Base-by-base conservation (phyloP, 2,888 invertebrate species). In the Siphlonurus alternatus region DNA sequence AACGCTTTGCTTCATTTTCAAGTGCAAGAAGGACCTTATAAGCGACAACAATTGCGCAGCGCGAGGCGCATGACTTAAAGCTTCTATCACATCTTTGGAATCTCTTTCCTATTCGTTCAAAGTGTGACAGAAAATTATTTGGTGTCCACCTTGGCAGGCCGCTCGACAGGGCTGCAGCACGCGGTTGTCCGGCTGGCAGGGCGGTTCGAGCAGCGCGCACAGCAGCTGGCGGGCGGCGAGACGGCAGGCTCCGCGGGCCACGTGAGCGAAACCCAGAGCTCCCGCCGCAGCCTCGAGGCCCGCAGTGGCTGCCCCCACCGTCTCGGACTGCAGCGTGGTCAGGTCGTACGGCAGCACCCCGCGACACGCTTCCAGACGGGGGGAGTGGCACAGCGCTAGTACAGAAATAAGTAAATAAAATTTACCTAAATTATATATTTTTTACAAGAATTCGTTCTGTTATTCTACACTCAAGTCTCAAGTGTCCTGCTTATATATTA, bases 61-160 rank as follows among this genome's bases (percentile, higher is more conserved):
- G n/a, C n/a, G n/a, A n/a, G n/a, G n/a, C n/a, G n/a, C n/a, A n/a
- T n/a, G n/a, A n/a, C n/a, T n/a, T n/a, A n/a, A n/a, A n/a, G n/a
- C n/a, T n/a, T n/a, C n/a, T n/a, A n/a, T n/a, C n/a, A n/a, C n/a
- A n/a, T n/a, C n/a, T n/a, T n/a, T n/a, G n/a, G n/a, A n/a, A n/a
- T n/a, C n/a, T n/a, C n/a, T n/a, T n/a, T n/a, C n/a, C n/a, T n/a
- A n/a, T n/a, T n/a, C n/a, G n/a, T n/a, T n/a, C n/a, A n/a, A n/a
- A n/a, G n/a, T n/a, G n/a, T n/a, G n/a, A n/a, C n/a, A n/a, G n/a
- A n/a, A n/a, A n/a, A n/a, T n/a, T n/a, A n/a, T n/a, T n/a, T n/a
- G n/a, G n/a, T n/a, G n/a, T n/a, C n/a, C n/a, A n/a, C 85, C 81
- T 81, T 81, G 82, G 70, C 86, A 86, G 67, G 85, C 79, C 69